Evolutionary conservation across 2,113 vertebrate species (phyloP).

Genomic region (Brienomyrus brachyistius): DNA sequence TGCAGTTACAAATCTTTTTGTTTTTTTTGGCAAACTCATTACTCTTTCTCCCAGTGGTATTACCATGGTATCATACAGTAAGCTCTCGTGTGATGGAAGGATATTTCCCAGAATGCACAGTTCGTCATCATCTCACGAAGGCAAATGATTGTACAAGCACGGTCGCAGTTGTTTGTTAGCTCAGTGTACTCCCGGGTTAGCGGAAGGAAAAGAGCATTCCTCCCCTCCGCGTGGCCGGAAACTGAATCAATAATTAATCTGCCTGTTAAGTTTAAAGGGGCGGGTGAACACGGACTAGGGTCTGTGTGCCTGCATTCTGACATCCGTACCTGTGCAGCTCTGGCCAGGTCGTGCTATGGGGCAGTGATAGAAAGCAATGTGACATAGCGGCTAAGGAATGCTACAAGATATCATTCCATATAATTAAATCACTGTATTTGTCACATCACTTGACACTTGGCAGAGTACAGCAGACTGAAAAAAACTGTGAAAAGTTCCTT

Average conservation of each 20-base stretch:
- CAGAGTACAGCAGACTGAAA: not conserved
- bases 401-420: not conserved
- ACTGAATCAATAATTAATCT: conserved; percentile 5
- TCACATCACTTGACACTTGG: not conserved
- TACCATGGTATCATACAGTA: not conserved
- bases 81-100: not conserved
- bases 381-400: not conserved
- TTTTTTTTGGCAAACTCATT: not conserved
- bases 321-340: not conserved
- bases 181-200: not conserved
- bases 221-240: not conserved
- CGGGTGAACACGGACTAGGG: not conserved
- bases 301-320: not conserved
- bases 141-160: not conserved
- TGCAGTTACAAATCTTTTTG: not conserved
- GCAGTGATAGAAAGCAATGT: not conserved
- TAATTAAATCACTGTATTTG: not conserved
- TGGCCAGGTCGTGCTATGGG: not conserved
- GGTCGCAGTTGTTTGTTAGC: not conserved
- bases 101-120: not conserved
- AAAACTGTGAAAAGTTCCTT: not conserved
- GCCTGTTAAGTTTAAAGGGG: not conserved
- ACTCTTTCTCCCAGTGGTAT: not conserved
- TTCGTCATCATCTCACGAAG: not conserved
- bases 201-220: not conserved